Conservation (phyloP, 2,113 vertebrate genomes). For the Parotia lawesii region DNA sequence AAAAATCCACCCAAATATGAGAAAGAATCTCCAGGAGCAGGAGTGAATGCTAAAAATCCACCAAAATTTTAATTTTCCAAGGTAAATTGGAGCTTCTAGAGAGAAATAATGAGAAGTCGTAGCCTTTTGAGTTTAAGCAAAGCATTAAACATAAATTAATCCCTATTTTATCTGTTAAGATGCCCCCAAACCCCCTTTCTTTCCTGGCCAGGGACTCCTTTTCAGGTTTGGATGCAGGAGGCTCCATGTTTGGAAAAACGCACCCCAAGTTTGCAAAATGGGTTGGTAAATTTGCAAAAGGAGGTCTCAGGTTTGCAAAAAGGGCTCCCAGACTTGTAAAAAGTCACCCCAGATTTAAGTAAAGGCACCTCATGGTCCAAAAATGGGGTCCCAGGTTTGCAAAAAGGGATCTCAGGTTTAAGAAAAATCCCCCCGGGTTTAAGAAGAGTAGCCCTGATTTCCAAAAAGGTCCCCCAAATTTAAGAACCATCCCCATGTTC, state of each 20-base stretch:
- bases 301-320: neutral
- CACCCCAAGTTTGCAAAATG: neutral
- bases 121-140: neutral
- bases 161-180: neutral
- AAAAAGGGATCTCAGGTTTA: neutral
- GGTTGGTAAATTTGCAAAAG: neutral
- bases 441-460: neutral
- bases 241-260: rapidly evolving
- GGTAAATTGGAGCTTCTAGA: neutral
- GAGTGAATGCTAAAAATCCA: neutral
- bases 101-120: rapidly evolving
- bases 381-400: neutral
- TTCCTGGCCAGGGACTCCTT: neutral
- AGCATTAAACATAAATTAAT: neutral
- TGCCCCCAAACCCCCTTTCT: rapidly evolving
- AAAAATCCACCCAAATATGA: neutral
- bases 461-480: neutral
- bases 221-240: rapidly evolving
- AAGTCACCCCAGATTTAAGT: neutral
- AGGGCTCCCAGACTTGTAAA: neutral
- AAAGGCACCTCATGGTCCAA: neutral
- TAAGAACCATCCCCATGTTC: no score
- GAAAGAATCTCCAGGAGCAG: neutral
- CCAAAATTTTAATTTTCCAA: neutral
- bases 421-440: neutral